Base-by-base conservation (phyloP, 2,888 invertebrate genomes). In the Cancer borealis region DNA sequence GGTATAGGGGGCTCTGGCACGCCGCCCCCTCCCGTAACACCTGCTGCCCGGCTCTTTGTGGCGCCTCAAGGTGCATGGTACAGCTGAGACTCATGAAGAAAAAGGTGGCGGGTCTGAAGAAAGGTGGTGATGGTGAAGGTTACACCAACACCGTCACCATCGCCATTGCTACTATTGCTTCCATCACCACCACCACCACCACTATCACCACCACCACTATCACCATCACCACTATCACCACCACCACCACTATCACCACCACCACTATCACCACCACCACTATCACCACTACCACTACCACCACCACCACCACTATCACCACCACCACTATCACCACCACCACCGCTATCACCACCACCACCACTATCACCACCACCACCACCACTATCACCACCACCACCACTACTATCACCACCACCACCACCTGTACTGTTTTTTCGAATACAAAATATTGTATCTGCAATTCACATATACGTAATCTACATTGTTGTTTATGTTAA, bases 1-100 rank as follows among this genome's bases (percentile, higher is more conserved):
- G 12, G 30, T 10, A n/a, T 5, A n/a, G 30, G 79, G 79, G 79
- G 79, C 79, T 79, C 79, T 79, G 79, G 79, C 79, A 79, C 79
- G 79, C 8, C 30, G 79, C 79, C 79, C 79, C 79, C 79, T 79
- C 30, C 79, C 79, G 79, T 30, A 79, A 79, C 79, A 79, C 79
- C 79, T 79, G 79, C 79, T 79, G 79, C 30, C 79, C 79, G 79
- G 26, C 79, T 79, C 79, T 79, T 79, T 79, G 79, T 79, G 30
- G 79, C 17, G 79, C 79, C 79, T 79, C 30, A 30, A 26, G 79
- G 79, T 79, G 79, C 79, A 30, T 12, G 79, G 79, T 30, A 12
- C 12, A 10, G 79, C 26, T 8, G 30, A 30, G 30, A 79, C 79
- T 12, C 79, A 8, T 30, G 12, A 79, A 6, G 79, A 10, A 17